These are phyloP conservation scores for Seriola quinqueradiata DNA, from an alignment of 2,113 vertebrate species.

Conservation along the genomic window DNA sequence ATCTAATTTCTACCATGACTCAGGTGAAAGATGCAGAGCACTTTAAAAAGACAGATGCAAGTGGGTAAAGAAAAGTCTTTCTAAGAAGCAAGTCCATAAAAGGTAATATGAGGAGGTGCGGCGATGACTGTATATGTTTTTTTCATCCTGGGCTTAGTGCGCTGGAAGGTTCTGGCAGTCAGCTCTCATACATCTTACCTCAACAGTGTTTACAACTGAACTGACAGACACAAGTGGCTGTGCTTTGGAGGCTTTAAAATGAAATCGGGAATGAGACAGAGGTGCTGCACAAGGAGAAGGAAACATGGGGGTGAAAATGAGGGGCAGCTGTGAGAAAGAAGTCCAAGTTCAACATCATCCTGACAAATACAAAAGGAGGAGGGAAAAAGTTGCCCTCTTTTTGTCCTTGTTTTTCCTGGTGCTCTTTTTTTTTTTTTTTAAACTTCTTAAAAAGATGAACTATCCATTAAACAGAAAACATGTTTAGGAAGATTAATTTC, in stretches of 20 bases:
- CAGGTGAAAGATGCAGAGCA: constrained; percentile 18
- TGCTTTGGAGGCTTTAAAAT: constrained; percentile 9
- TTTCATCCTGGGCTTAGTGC: constrained; percentile 28
- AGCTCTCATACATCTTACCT: constrained; percentile 24
- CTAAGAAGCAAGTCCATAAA: constrained; percentile 54
- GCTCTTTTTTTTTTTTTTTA: too few species aligned
- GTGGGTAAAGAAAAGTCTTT: constrained; percentile 5
- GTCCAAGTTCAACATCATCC: background rate
- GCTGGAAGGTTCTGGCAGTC: constrained; percentile 40
- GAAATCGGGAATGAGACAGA: background rate
- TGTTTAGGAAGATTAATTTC: too few species aligned
- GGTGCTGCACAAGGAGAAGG: background rate
- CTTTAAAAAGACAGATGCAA: constrained; percentile 27
- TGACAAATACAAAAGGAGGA: background rate
- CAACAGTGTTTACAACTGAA: constrained; percentile 35
- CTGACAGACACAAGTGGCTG: constrained; percentile 26
- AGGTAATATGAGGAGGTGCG: constrained; percentile 39
- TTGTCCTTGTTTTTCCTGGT: too few species aligned
- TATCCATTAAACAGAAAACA: too few species aligned
- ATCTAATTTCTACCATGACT: background rate
- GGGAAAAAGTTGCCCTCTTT: background rate
- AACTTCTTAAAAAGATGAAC: too few species aligned
- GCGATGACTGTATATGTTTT: background rate
- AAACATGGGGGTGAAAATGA: background rate
- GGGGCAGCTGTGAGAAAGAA: background rate